Conservation (phyloP, 2,888 invertebrate genomes). For the Augiades crinisus region DNA sequence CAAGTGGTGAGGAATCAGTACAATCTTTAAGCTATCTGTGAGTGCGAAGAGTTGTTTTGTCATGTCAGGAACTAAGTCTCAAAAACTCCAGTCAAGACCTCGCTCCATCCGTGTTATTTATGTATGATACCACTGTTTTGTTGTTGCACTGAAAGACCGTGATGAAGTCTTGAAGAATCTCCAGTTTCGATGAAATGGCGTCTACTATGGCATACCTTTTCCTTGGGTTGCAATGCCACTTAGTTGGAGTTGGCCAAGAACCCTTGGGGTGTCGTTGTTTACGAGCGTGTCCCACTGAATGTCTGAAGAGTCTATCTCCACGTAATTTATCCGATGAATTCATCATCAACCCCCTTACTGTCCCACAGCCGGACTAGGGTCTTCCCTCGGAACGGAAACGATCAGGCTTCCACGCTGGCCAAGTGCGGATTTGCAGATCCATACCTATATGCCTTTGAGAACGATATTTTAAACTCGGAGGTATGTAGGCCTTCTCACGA, state of each 20-base stretch:
- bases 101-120: slow-evolving; percentile 36
- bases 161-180: slow-evolving; percentile 7
- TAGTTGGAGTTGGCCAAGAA: slow-evolving; percentile 17
- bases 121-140: slow-evolving; percentile 33
- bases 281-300: slow-evolving; percentile 20
- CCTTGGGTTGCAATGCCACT: slow-evolving; percentile 31
- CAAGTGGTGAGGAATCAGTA: slow-evolving; percentile 28
- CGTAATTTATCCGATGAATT: too few relatives aligned
- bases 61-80: slow-evolving; percentile 25
- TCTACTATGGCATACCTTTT: slow-evolving; percentile 32
- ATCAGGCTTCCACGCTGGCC: too few relatives aligned
- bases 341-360: too few relatives aligned
- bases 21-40: slow-evolving; percentile 27
- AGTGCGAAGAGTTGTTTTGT: slow-evolving; percentile 28
- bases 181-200: slow-evolving; percentile 9
- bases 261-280: slow-evolving; percentile 21
- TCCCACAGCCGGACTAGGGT: too few relatives aligned
- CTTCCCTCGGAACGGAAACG: too few relatives aligned
- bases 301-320: slow-evolving; percentile 21
- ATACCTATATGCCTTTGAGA: too few relatives aligned
- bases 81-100: slow-evolving; percentile 27
- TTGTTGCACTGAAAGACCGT: slow-evolving; percentile 36
- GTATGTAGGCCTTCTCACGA: too few relatives aligned
- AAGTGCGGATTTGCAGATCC: too few relatives aligned
- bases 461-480: too few relatives aligned